A percentile compares a stretch with the other conserved stretches of the same genome.
phyloP scores from a whole-genome alignment of 2,797 vertebrate species.

The Parambassis ranga region DNA sequence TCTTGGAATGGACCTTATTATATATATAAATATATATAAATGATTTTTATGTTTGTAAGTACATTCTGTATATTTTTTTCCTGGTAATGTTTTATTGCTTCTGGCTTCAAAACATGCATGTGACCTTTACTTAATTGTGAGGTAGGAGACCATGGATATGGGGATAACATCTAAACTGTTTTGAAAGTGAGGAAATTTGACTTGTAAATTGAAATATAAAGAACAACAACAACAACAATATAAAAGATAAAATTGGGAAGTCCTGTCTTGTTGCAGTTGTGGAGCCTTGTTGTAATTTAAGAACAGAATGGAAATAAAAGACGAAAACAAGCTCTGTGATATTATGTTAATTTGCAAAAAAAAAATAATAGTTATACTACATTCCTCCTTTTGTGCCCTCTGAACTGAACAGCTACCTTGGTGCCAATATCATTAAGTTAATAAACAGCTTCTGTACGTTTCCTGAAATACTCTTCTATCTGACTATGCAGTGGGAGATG shows the following conservation, averaged over 20 bases:
- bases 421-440: constrained; percentile 71
- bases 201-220: constrained; percentile 55
- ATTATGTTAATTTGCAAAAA: constrained; percentile 74
- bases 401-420: constrained; percentile 43
- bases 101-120: constrained; percentile 88
- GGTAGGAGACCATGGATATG: constrained; percentile 63
- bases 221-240: constrained; percentile 5
- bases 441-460: constrained; percentile 57
- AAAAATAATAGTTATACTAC: constrained; percentile 33
- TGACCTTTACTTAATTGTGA: constrained; percentile 77
- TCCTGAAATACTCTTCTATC: constrained; percentile 55
- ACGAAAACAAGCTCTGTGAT: constrained; percentile 72
- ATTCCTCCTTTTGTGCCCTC: constrained; percentile 68
- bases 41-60: constrained; percentile 96
- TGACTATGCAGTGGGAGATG: constrained; percentile 76
- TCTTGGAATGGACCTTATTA: constrained; percentile 79
- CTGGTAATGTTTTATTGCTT: constrained; percentile 79
- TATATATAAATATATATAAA: constrained; percentile 88
- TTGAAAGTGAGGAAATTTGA: constrained; percentile 52
- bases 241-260: constrained; percentile 41
- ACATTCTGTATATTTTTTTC: constrained; percentile 92
- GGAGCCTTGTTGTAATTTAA: constrained; percentile 80
- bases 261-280: constrained; percentile 74
- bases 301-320: constrained; percentile 79
- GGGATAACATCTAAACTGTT: constrained; percentile 49